Evolutionary conservation across 2,888 invertebrate species (phyloP).

Genomic region (Drosophila fulvimacula): DNA sequence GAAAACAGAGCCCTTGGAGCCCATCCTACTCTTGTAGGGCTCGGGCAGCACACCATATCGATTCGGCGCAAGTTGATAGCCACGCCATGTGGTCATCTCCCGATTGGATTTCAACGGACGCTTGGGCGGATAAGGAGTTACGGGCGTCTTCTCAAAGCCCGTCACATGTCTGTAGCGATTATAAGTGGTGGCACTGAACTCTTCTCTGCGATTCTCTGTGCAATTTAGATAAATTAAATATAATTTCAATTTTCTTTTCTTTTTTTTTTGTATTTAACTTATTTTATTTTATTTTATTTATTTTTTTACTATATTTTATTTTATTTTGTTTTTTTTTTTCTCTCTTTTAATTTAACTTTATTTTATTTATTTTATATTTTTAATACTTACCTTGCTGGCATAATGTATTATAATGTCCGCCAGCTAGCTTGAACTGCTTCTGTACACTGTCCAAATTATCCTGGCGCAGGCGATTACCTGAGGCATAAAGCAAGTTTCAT

Average conservation of each 20-base stretch:
- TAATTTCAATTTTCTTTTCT: too few species aligned
- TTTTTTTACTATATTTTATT: too few species aligned
- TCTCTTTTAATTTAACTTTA: rapidly evolving
- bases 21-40: constrained; percentile 50
- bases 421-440: constrained; percentile 58
- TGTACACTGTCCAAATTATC: constrained; percentile 44
- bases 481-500: too few species aligned
- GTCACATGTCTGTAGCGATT: constrained; percentile 51
- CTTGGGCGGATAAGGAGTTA: constrained; percentile 48
- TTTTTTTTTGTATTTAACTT: too few species aligned
- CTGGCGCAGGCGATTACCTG: constrained; percentile 63
- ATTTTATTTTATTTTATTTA: background rate
- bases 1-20: constrained; percentile 69
- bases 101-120: constrained; percentile 46
- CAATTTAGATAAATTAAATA: background rate
- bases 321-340: too few species aligned
- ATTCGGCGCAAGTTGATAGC: constrained; percentile 78
- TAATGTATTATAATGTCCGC: constrained; percentile 51
- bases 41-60: constrained; percentile 61
- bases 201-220: constrained; percentile 50
- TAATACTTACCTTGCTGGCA: constrained; percentile 62
- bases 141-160: constrained; percentile 37
- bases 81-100: constrained; percentile 41
- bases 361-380: background rate
- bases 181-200: constrained; percentile 44